Evolutionary conservation across 1,140 invertebrate genomes (phyloP), one percentile per base, ranked within the genome.

Genomic region (Tetragonula clypearis): DNA sequence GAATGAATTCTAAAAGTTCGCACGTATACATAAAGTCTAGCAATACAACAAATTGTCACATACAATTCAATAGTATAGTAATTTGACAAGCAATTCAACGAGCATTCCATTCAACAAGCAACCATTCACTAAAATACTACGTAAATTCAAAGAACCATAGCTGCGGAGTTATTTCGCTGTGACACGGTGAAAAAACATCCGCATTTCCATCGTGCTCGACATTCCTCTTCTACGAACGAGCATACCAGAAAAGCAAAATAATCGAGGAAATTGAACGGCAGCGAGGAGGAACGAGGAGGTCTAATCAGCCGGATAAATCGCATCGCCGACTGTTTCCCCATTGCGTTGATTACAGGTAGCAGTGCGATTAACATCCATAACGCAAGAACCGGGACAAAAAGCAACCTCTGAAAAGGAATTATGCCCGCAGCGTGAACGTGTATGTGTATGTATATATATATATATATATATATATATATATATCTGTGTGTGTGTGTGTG

Each of bases 321-420:
- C 35, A 55, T 49, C 19, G 19, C 12, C 19, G n/a, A 14, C 19
- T 12, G 12, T 71, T 49, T 4, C 9, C 41, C 26, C 6, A 53
- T 60, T n/a, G 74, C 19, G 77, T 68, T 66, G 77, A 68, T 79
- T 68, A 68, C 62, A 23, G 30, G 76, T 30, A 60, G 74, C 30
- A 49, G 30, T 5, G 41, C 41, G 69, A 81, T 74, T 62, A 74
- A 30, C 69, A 49, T 62, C 35, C 55, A 30, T 49, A 65, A 65
- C 56, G 41, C 69, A 53, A 53, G 35, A 23, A 65, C 11, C 77
- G 62, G 12, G 12, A 65, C 19, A 56, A 19, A n/a, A 21, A 62
- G 49, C 80, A 3, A 23, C 73, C 30, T 77, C 49, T 77, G 65
- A 68, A 66, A 58, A 41, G 62, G 62, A 83, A 77, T 77, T 68